Evolutionary conservation across 2,888 invertebrate genomes (phyloP), one percentile per base, ranked within the genome.

Genomic region (Peribatodes rhomboidaria): DNA sequence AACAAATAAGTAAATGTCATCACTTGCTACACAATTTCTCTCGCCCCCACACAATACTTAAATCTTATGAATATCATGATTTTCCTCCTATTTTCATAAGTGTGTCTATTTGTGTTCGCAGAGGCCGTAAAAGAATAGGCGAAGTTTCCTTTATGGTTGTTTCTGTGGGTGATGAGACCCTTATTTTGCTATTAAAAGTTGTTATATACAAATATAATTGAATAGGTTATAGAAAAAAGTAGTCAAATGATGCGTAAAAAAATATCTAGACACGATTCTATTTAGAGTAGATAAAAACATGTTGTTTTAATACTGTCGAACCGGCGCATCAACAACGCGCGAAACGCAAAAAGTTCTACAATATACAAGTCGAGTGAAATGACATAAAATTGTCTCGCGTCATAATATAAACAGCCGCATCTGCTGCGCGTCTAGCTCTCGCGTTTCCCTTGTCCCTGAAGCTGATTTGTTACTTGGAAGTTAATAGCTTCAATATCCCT

Each of bases 11-110:
- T 55, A 55, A 35, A 44, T 46, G 27, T 35, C 35, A 55, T 44
- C 55, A 55, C 55, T 55, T 55, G 9, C 42, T n/a, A 20, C n/a
- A 33, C 33, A 18, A 55, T 20, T 35, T 53, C n/a, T 31, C n/a
- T 44, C 33, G 18, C 42, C 53, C 60, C 55, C 55, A 61, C 58
- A 61, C 64, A 53, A 66, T 44, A 64, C 67, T 71, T 59, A 71
- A 69, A 67, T 66, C 59, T 67, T 67, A 65, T 64, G 65, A 64
- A 64, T 60, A 61, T 53, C 62, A 53, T 18, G 56, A 61, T 65
- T 61, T 58, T 61, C 60, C 55, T 50, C 20, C 10, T 62, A 60
- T 52, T 63, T 66, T 37, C 61, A 61, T 69, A 69, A 65, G 59
- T 59, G 50, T 60, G 46, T 50, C 55, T 65, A 57, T 57, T 57